Conservation (phyloP, 2,113 vertebrate genomes). For the Hemichromis elongatus region DNA sequence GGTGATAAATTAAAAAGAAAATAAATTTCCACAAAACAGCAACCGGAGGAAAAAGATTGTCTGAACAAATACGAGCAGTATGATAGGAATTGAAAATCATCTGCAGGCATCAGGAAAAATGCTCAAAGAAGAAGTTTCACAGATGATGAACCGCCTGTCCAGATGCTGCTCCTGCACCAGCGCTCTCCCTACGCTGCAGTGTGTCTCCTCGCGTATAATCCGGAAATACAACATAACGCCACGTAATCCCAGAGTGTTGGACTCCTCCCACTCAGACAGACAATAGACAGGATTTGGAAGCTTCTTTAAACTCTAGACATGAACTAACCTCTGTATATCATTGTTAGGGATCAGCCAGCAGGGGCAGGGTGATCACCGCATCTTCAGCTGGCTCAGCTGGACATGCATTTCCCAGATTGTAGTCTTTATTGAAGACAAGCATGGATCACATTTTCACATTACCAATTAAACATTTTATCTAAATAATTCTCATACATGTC, state of each 20-base stretch:
- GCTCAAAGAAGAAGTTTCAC: not conserved
- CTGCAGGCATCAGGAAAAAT: not conserved
- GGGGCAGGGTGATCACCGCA: not conserved
- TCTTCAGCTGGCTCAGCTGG: not conserved
- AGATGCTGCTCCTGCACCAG: not conserved
- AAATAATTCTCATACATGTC: not conserved
- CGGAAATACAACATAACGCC: not conserved
- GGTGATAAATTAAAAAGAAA: not conserved
- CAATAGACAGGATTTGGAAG: constrained; percentile 25
- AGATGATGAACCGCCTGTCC: not conserved
- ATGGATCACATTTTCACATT: not conserved
- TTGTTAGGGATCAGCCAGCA: not conserved
- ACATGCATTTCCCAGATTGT: not conserved
- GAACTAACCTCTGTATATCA: not conserved
- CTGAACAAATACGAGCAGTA: not conserved
- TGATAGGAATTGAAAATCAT: not conserved
- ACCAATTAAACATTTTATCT: not conserved
- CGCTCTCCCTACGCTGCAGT: not conserved
- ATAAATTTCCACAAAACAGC: not conserved
- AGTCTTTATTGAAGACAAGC: not conserved
- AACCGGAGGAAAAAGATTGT: not conserved
- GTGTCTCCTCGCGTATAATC: constrained; percentile 40
- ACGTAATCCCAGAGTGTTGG: constrained; percentile 31
- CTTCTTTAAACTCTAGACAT: constrained; percentile 23
- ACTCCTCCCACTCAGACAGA: constrained; percentile 47